Percentiles rank a stretch among this genome's conserved stretches.
Conservation (phyloP, 2,113 vertebrate genomes). For the Oryzias curvinotus region DNA sequence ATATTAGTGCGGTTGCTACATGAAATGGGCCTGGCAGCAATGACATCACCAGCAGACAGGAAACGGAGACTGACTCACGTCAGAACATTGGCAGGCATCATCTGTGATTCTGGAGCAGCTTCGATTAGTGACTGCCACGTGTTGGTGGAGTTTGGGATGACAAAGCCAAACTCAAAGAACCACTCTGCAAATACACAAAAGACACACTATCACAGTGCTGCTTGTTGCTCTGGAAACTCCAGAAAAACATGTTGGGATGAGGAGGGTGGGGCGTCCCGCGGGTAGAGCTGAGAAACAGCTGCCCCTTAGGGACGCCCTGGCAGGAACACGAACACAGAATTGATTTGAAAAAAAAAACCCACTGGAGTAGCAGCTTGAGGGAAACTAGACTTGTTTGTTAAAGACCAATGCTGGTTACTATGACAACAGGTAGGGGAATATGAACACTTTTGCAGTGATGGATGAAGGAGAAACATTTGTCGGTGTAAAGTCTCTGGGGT, state of each 20-base stretch:
- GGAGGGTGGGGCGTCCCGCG: too few relatives aligned
- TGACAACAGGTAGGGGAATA: too few relatives aligned
- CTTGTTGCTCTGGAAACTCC: too few relatives aligned
- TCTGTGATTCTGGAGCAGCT: constrained; percentile 97
- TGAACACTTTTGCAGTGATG: neutral
- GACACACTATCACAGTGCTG: too few relatives aligned
- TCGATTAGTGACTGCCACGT: constrained; percentile 99
- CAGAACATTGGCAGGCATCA: constrained; percentile 99
- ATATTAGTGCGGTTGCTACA: too few relatives aligned
- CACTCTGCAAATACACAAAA: constrained; percentile 82
- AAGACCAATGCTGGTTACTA: too few relatives aligned
- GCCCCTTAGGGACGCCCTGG: neutral
- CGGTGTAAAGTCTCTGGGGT: neutral
- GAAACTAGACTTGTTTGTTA: neutral
- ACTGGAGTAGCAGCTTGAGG: neutral
- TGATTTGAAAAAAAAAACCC: neutral
- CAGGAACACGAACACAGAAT: neutral
- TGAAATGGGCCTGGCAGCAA: too few relatives aligned
- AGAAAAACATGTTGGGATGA: too few relatives aligned
- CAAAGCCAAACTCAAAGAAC: constrained; percentile 99
- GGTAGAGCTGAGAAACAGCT: too few relatives aligned
- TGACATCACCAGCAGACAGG: too few relatives aligned
- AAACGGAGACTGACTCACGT: constrained; percentile 88
- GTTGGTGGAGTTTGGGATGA: constrained; percentile 99
- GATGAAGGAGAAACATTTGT: neutral